A percentile compares a stretch with the other conserved stretches of the same genome.
These are phyloP conservation scores for Lasioglossum oenotherae DNA, from an alignment of 2,888 invertebrate genomes.

Conservation along the genomic window DNA sequence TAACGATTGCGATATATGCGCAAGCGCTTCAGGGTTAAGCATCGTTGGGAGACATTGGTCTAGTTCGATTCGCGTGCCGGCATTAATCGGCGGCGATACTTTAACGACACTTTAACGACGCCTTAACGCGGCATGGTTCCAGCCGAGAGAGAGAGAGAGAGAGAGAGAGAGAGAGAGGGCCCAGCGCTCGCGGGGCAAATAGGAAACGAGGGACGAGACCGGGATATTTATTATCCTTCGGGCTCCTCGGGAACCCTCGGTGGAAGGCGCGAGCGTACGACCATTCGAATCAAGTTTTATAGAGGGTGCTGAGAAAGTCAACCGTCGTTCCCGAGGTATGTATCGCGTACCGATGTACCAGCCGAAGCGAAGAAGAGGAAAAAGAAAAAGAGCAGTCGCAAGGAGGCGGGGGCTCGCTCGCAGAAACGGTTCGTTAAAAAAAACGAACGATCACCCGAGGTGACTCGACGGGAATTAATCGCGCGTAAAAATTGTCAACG, in stretches of 20 bases:
- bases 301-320: not conserved
- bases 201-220: not conserved
- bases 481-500: not conserved
- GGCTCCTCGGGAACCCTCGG: conserved; percentile 30
- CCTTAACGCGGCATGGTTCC: not conserved
- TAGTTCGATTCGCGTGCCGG: conserved; percentile 15
- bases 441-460: not conserved
- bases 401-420: not conserved
- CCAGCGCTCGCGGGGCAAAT: conserved; percentile 17
- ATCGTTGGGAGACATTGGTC: not conserved
- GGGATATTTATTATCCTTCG: conserved; percentile 53
- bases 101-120: conserved; percentile 71
- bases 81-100: conserved; percentile 72
- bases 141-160: not conserved
- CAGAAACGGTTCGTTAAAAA: not conserved
- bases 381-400: not conserved
- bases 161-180: not conserved
- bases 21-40: not conserved
- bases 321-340: not conserved
- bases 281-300: conserved; percentile 18
- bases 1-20: not conserved
- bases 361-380: not conserved
- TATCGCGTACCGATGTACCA: not conserved
- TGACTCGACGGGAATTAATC: not conserved
- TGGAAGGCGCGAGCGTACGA: not conserved